A percentile compares a stretch with the other conserved stretches of the same genome.
phyloP scores from a whole-genome alignment of 2,888 invertebrate species.

The Apamea anceps region DNA sequence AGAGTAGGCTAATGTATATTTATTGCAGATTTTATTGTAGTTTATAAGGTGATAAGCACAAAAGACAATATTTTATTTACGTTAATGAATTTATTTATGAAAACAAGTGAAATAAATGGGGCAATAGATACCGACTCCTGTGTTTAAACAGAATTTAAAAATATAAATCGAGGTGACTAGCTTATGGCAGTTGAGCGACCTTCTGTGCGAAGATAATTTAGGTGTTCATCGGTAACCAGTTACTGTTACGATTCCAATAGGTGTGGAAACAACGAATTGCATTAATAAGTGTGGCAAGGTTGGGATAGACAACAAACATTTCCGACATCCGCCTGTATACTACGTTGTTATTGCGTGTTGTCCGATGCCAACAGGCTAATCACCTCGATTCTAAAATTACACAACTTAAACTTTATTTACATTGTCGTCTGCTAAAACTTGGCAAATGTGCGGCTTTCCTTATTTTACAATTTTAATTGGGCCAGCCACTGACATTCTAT shows the following conservation, averaged over 20 bases:
- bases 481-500: constrained; percentile 33
- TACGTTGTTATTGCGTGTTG: constrained; percentile 49
- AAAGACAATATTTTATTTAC: constrained; percentile 87
- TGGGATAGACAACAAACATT: constrained; percentile 50
- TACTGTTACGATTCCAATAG: constrained; percentile 33
- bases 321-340: constrained; percentile 54
- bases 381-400: constrained; percentile 49
- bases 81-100: constrained; percentile 82
- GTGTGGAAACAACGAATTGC: constrained; percentile 25
- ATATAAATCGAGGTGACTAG: constrained; percentile 33
- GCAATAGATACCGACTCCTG: constrained; percentile 74
- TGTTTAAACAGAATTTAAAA: constrained; percentile 51
- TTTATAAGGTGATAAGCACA: constrained; percentile 83
- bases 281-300: constrained; percentile 40
- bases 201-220: constrained; percentile 12
- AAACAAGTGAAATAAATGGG: constrained; percentile 70
- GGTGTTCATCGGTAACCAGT: constrained; percentile 21
- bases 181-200: constrained; percentile 1
- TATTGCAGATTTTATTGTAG: constrained; percentile 84
- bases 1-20: constrained; percentile 83
- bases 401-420: constrained; percentile 47
- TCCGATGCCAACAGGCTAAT: constrained; percentile 42
- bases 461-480: constrained; percentile 15
- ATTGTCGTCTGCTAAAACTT: constrained; percentile 43
- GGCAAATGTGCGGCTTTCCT: constrained; percentile 41